Evolutionary conservation across 2,888 invertebrate species (phyloP), one percentile per base, ranked within the genome.

Genomic region (Pterobdella sp.): DNA sequence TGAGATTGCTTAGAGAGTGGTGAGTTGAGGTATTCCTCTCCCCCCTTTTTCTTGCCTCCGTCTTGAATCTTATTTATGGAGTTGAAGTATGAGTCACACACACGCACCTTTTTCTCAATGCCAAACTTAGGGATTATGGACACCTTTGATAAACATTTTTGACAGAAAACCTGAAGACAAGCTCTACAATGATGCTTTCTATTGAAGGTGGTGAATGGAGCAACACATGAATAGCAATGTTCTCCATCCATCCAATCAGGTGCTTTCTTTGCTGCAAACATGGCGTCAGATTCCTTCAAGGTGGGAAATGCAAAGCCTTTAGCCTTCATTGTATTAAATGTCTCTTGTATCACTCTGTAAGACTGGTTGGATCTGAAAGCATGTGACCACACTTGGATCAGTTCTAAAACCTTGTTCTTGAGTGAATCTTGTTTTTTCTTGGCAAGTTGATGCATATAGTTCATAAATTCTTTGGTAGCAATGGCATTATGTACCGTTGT

Each of bases 191-290:
- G 98, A 84, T 98, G 98, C 85, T 88, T 93, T 56, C 96, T 88
- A 80, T 90, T 89, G 78, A 94, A 88, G 78, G 94, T 84, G 1
- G 88, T 87, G 84, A 96, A 96, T 73, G 88, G 87, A 7, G 90
- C 89, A n/a, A 95, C 88, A 82, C 96, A 98, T 76, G 95, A 89
- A 85, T 94, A 92, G 80, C 98, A 98, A 10, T 90, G 90, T 81
- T 92, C 91, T 26, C 94, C 95, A 81, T 98, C 96, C 1, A 90
- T 91, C 98, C 98, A 99, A 81, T 93, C 92, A 0, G 98, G 98
- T 18, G 98, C 97, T 34, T 91, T 91, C 82, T 97, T 94, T 2
- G 97, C 93, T 73, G 90, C 89, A 84, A 97, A 98, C 97, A 99
- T 97, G 56, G 97, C 97, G 85, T 98, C 98, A 74, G 94, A 92